Conservation (phyloP, 92 coral and sea anemone genomes). For the Isaurus tuberculatus region DNA sequence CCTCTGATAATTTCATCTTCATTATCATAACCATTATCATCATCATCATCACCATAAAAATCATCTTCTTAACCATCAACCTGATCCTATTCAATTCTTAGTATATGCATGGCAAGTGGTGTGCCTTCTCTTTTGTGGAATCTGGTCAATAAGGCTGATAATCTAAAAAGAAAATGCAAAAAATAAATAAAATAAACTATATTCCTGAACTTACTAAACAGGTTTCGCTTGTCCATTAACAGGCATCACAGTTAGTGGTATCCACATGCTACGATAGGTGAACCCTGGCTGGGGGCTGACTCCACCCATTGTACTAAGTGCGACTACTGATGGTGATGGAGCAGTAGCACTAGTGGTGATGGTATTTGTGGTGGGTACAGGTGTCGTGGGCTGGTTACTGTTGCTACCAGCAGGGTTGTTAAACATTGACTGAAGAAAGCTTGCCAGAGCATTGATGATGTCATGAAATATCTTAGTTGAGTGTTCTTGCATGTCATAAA, state of each 20-base stretch:
- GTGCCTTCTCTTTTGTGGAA: too few species aligned
- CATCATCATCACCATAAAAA: too few species aligned
- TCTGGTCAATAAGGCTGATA: too few species aligned
- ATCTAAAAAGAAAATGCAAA: background rate
- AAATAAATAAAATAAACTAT: background rate
- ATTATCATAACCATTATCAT: too few species aligned
- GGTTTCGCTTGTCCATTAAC: conserved; percentile 93
- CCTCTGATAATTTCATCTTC: too few species aligned
- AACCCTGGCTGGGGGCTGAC: conserved; percentile 97
- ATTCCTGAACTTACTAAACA: conserved; percentile 85
- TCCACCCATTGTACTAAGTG: conserved; percentile 92
- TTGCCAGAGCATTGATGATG: conserved; percentile 94
- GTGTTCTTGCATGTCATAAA: conserved; percentile 99
- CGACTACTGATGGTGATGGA: conserved; percentile 89
- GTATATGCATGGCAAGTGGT: too few species aligned
- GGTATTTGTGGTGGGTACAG: conserved; percentile 69
- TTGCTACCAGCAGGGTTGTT: conserved; percentile 77
- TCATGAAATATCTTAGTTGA: conserved; percentile 97
- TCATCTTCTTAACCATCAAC: too few species aligned
- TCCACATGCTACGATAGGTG: conserved; percentile 92
- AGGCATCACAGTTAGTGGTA: conserved; percentile 91
- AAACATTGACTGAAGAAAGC: conserved; percentile 89
- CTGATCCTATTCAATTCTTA: too few species aligned
- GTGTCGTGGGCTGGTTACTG: conserved; percentile 62
- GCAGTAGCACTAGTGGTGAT: conserved; percentile 87